phyloP scores from a whole-genome alignment of 2,113 vertebrate species.

The Rafetus swinhoei region DNA sequence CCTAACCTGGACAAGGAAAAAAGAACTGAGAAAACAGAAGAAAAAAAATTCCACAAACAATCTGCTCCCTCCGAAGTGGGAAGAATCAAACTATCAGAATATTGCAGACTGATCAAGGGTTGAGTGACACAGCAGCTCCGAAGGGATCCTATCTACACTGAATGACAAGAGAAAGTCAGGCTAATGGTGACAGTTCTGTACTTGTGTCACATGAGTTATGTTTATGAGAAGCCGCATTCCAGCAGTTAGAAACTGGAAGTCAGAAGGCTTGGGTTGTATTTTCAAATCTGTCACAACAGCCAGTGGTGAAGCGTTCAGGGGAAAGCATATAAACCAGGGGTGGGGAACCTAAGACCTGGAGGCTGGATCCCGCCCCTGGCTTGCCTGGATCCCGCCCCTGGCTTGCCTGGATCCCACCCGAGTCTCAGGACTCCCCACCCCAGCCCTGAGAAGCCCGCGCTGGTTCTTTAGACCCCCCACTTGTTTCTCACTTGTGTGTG shows the following conservation, averaged over 20 bases:
- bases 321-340: too few relatives aligned
- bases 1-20: not conserved
- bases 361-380: too few relatives aligned
- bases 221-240: fast-evolving
- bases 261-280: not conserved
- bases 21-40: not conserved
- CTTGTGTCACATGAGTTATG: not conserved
- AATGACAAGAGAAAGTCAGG: not conserved
- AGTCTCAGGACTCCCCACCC: too few relatives aligned
- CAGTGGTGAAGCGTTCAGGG: too few relatives aligned
- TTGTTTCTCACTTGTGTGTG: too few relatives aligned
- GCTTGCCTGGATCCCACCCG: too few relatives aligned
- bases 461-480: too few relatives aligned
- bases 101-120: not conserved
- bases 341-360: too few relatives aligned
- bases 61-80: not conserved
- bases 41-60: not conserved
- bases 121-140: not conserved
- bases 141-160: too few relatives aligned
- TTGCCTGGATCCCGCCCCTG: too few relatives aligned
- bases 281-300: not conserved
- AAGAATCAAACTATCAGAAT: not conserved
- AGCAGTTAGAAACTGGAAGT: not conserved
- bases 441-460: too few relatives aligned
- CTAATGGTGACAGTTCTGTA: not conserved